These are phyloP conservation scores for Prionchulus punctatus DNA, from an alignment of 2,888 invertebrate genomes.

Conservation along the genomic window DNA sequence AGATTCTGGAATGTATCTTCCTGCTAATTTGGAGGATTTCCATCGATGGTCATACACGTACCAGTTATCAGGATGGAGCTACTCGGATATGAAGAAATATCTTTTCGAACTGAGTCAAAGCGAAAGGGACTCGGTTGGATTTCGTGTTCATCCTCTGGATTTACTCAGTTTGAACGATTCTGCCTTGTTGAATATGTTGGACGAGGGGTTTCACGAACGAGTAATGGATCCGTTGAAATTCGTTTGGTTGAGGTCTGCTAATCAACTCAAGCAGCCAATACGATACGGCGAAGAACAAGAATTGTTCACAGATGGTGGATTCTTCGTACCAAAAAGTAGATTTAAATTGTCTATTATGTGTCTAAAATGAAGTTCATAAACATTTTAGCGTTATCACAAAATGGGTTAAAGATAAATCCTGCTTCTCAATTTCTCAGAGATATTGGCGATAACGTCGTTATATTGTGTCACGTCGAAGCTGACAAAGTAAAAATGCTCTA, in stretches of 20 bases:
- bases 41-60: slow-evolving; percentile 12
- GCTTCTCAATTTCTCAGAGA: slow-evolving; percentile 11
- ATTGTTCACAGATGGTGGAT: slow-evolving; percentile 12
- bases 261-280: background rate
- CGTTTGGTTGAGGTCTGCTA: slow-evolving; percentile 12
- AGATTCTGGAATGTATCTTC: slow-evolving; percentile 12
- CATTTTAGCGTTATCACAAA: slow-evolving; percentile 12
- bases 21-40: slow-evolving; percentile 13
- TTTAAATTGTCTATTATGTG: background rate
- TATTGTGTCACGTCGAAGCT: slow-evolving; percentile 8
- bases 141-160: background rate
- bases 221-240: slow-evolving; percentile 10
- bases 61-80: slow-evolving; percentile 11
- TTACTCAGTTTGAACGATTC: too few relatives aligned
- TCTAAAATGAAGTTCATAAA: background rate
- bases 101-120: slow-evolving; percentile 6
- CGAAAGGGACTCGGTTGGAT: background rate
- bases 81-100: slow-evolving; percentile 13
- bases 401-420: slow-evolving; percentile 12
- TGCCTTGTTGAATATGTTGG: background rate
- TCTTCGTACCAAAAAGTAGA: slow-evolving; percentile 13
- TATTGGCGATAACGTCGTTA: slow-evolving; percentile 5
- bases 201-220: background rate
- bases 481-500: slow-evolving; percentile 5
- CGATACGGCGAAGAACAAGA: slow-evolving; percentile 7